Evolutionary conservation across 2,888 invertebrate species (phyloP), one percentile per base, ranked within the genome.

Genomic region (Operophtera brumata): DNA sequence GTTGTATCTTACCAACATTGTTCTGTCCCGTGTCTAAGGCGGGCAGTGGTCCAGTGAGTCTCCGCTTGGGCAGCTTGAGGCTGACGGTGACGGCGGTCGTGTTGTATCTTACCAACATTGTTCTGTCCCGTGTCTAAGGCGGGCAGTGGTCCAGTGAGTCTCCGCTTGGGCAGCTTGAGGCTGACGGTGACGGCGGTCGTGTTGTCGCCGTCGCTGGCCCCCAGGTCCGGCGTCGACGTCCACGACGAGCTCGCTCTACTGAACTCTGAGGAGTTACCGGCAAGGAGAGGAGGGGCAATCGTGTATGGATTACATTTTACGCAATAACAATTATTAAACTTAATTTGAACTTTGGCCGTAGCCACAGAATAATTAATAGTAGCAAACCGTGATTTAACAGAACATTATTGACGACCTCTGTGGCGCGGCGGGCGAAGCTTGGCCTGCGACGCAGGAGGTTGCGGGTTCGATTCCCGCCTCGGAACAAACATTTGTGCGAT

Each of bases 161-260:
- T 91, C 63, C 94, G 89, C 71, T 91, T 91, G 45, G 95, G 94
- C 69, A 94, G 84, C 65, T 93, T 93, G 59, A 95, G 84, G 79
- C 92, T 94, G 67, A 95, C 86, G 44, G 94, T 94, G 67, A 94
- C 91, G 45, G 94, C 92, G 68, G 92, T 93, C 56, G 92, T 89
- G 69, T 91, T 91, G 64, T 92, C 92, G 67, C 84, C 79, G 55
- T 87, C 86, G 71, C 91, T 84, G 64, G 93, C 92, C 59, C 93
- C 94, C 77, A 96, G 90, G 86, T 96, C 96, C 67, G 95, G 95
- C 65, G 96, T 95, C 64, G 96, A 96, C 73, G 94, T 94, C 96
- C 96, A 96, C 67, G 95, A 93, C 66, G 93, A 87, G 71, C 81
- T 86, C 66, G 70, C 77, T 78, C 73, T 83, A 62, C 76, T 87